Conservation (phyloP, 2,113 vertebrate genomes). For the Chaetodon auriga region DNA sequence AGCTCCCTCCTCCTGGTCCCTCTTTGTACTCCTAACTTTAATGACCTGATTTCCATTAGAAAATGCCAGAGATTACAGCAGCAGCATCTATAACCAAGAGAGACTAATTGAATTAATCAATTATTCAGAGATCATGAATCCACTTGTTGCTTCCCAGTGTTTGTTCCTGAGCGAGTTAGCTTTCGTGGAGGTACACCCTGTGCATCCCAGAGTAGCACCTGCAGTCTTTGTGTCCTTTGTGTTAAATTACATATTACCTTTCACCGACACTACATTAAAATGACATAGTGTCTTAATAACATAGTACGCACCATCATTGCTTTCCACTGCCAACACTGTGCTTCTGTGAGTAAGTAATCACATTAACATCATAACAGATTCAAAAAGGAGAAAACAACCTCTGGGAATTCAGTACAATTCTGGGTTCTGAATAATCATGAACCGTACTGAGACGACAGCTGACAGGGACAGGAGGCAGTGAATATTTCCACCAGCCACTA, state of each 20-base stretch:
- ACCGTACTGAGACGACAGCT: background rate
- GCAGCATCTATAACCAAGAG: constrained; percentile 35
- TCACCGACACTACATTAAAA: constrained; percentile 19
- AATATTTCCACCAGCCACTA: constrained; percentile 11
- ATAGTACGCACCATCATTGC: background rate
- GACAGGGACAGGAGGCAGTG: constrained; percentile 13
- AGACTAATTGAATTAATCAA: constrained; percentile 55
- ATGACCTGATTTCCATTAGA: constrained; percentile 64
- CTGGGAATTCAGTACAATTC: background rate
- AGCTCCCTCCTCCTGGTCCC: constrained; percentile 25
- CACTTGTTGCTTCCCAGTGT: constrained; percentile 40
- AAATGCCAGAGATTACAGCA: constrained; percentile 59
- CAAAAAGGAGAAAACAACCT: background rate
- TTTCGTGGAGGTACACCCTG: background rate
- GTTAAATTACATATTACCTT: constrained; percentile 1
- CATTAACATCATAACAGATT: background rate
- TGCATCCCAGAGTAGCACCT: constrained; percentile 43
- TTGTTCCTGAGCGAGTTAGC: constrained; percentile 27
- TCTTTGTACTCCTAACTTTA: constrained; percentile 51
- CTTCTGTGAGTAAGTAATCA: background rate
- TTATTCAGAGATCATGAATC: constrained; percentile 40
- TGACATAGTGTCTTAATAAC: background rate
- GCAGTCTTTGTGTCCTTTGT: constrained; percentile 13
- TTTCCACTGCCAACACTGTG: background rate
- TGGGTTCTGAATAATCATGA: constrained; percentile 29